Base-by-base conservation (phyloP, 2,113 vertebrate genomes). In the Apodemus speciosus region DNA sequence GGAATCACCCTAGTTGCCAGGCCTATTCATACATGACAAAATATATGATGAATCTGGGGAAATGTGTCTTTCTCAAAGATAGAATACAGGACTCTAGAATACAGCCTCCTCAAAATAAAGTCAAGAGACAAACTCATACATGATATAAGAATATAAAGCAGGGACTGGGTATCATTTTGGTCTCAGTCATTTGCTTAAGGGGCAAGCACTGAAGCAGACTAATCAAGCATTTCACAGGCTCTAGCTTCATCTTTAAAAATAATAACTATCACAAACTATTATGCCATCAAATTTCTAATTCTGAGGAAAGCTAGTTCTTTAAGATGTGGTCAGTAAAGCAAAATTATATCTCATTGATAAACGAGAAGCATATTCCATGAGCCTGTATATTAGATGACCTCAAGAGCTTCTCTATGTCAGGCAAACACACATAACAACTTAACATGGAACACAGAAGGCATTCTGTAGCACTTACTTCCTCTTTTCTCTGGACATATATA, bases 361-460 rank as follows among this genome's bases (percentile, higher is more conserved):
- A 53, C 21, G 32, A 72, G 51, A 71, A 49, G 10, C 32, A 90
- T 5, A 23, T 32, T n/a, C 32, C 13, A 13, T n/a, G 38, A 23
- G 3, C 27, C 32, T 60, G 14, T 8, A 40, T 23, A 11, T 16
- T 58, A 6, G 16, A 23, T 18, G 9, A 46, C 25, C 16, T 35
- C 25, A 53, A 75, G 9, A 23, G 5, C 27, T 27, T 21, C 15
- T 21, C 6, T 18, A 4, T 5, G 49, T 46, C 10, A 32, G 10
- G 16, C 40, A 23, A 69, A 69, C 13, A 53, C 21, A 38, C 23
- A 20, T 25, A 38, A 53, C 13, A 69, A 46, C 2, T 6, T n/a
- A 49, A 20, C 13, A 27, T n/a, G 30, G 7, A 18, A 30, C 2
- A 9, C 3, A 60, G 25, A 0, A 49, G 7, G 51, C 2, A 9